Evolutionary conservation across 2,113 vertebrate species (phyloP), one percentile per base, ranked within the genome.

Genomic region (Bubo blakistoni): DNA sequence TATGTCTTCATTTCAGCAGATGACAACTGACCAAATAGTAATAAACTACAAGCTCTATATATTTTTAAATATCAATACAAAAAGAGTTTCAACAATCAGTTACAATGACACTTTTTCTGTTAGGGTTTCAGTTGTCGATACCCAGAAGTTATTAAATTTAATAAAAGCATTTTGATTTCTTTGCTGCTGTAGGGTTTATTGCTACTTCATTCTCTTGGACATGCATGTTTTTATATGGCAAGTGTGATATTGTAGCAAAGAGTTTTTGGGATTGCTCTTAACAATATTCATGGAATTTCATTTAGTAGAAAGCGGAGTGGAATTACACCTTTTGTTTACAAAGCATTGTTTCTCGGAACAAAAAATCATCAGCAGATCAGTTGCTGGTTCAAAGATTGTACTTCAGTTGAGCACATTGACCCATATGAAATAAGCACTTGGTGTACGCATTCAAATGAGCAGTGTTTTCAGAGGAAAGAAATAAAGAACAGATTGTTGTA

Each of bases 1-100:
- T 65, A 71, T 36, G 59, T 84, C 88, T 96, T 95, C 44, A 47
- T 78, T 71, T 80, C 61, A 94, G 27, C 21, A 72, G 72, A 57
- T 88, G 85, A 88, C 88, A 97, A 47, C 63, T 71, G 51, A 73
- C 67, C 63, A 88, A 94, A 94, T 49, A 67, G 47, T 65, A 93
- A 90, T 86, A 91, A 84, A 91, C 14, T 36, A 47, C 11, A 67
- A 79, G n/a, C 5, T 74, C 22, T 57, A 29, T 81, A 9, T 72
- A 42, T 65, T 44, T 87, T 90, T 66, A 83, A 86, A 88, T 93
- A 67, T 71, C 55, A 73, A 27, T 76, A 57, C 3, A 24, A 46
- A 22, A 86, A 67, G 7, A 10, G 5, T 69, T 84, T 58, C 46
- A 80, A 34, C n/a, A 70, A 11, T 90, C 49, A 34, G 27, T 54